These are phyloP conservation scores for Heliconius sara DNA, from an alignment of 2,888 invertebrate genomes.

Conservation along the genomic window DNA sequence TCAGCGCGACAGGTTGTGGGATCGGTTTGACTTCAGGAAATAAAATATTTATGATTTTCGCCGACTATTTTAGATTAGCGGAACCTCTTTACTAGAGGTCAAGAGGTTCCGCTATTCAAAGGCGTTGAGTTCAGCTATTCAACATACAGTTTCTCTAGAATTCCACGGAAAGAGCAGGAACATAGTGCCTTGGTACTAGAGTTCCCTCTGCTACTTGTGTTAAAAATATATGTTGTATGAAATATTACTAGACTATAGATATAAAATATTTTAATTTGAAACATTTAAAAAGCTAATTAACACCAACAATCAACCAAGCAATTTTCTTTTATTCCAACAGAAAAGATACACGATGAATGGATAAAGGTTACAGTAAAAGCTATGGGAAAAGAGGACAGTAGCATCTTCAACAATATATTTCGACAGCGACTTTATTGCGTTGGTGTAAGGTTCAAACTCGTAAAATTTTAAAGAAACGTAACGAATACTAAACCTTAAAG, in stretches of 20 bases:
- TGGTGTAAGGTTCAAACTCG: neutral
- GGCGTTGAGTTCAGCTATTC: no score
- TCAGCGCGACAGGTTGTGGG: no score
- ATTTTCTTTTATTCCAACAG: slow-evolving; percentile 30
- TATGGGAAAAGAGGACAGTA: slow-evolving; percentile 35
- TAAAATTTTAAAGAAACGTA: neutral
- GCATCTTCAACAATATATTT: neutral
- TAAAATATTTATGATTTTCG: no score
- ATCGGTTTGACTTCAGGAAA: no score
- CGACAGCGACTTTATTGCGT: neutral
- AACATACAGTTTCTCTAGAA: no score
- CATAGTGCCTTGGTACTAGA: no score
- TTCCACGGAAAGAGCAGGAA: no score
- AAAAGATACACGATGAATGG: slow-evolving; percentile 33
- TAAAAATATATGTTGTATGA: no score
- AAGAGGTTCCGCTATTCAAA: no score
- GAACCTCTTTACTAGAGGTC: no score
- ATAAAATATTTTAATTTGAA: neutral
- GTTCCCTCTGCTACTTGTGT: no score
- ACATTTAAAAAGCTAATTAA: slow-evolving; percentile 2
- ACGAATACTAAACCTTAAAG: slow-evolving; percentile 19
- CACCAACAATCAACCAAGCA: slow-evolving; percentile 5
- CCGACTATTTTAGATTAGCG: no score
- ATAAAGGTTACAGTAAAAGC: slow-evolving; percentile 43
- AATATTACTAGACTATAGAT: neutral